Percentiles rank a stretch among this genome's conserved stretches.
These are phyloP conservation scores for Muscicapa adusta DNA, from an alignment of 2,113 vertebrate genomes.

Conservation along the genomic window DNA sequence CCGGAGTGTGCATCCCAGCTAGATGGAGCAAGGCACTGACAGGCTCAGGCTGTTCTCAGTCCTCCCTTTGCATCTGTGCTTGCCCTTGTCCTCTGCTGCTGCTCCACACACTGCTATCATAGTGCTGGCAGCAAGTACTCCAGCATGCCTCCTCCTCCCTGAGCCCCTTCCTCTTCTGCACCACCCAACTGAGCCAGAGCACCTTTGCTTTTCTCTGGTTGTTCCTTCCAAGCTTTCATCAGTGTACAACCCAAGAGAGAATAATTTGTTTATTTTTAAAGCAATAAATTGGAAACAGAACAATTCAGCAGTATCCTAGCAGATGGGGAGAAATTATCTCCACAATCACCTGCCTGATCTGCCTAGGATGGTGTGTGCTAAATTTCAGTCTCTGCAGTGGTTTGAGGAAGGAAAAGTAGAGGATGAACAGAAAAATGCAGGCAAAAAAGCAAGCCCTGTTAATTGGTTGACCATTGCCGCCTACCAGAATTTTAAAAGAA, in stretches of 20 bases:
- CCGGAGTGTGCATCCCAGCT: not conserved
- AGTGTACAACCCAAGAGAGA: not conserved
- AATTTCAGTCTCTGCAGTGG: not conserved
- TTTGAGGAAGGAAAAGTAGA: not conserved
- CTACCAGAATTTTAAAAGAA: not conserved
- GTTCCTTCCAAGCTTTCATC: not conserved
- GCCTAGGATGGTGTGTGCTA: not conserved
- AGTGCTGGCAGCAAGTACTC: not conserved
- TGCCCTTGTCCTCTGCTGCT: not conserved
- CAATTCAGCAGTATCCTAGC: not conserved
- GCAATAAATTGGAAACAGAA: not conserved
- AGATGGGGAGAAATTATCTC: not conserved
- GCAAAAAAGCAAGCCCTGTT: not conserved
- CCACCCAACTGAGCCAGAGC: not conserved
- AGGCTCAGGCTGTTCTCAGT: constrained; percentile 4
- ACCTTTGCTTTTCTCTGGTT: not conserved
- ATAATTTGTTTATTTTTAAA: not conserved
- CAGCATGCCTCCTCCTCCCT: not conserved
- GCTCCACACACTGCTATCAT: not conserved
- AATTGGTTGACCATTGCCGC: not conserved
- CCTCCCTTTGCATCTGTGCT: not conserved
- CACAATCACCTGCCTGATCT: not conserved
- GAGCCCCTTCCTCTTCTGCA: not conserved
- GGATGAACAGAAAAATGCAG: fast-evolving
- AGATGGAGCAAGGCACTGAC: not conserved